phyloP scores from a whole-genome alignment of 2,113 vertebrate genomes.

The Passer montanus region DNA sequence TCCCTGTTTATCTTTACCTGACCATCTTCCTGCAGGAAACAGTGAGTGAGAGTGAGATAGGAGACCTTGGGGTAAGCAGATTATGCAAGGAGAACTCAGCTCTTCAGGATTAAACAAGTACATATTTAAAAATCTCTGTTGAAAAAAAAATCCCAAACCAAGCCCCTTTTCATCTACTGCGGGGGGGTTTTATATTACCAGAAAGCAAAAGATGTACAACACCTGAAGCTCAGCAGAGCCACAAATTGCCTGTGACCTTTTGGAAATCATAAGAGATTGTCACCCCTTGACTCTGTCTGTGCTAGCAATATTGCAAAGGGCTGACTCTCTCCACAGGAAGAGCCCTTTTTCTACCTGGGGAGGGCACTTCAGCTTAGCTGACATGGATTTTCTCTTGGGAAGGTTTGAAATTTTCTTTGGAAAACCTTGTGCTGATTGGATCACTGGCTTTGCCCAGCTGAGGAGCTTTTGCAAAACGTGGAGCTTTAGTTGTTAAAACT shows the following conservation, averaged over 20 bases:
- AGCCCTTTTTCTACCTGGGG: background rate
- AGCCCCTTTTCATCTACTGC: background rate
- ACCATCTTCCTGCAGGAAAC: background rate
- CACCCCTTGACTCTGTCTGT: background rate
- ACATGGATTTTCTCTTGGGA: background rate
- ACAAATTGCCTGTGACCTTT: background rate
- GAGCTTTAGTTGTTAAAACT: background rate
- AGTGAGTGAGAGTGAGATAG: background rate
- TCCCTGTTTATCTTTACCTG: background rate
- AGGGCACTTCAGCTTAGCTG: background rate
- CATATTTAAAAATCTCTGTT: background rate
- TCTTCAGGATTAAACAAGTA: background rate
- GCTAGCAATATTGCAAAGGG: background rate
- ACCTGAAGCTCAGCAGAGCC: background rate
- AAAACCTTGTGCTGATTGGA: background rate
- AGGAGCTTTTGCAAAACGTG: background rate
- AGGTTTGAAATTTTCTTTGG: background rate
- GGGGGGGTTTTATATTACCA: background rate
- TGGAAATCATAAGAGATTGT: background rate
- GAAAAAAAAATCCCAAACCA: background rate
- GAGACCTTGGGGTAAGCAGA: background rate
- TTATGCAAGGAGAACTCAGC: background rate
- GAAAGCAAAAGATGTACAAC: background rate
- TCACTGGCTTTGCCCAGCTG: background rate
- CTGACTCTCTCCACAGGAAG: background rate